These are phyloP conservation scores for Caenorhabditis angaria DNA, from an alignment of 2,888 invertebrate genomes.

Conservation along the genomic window DNA sequence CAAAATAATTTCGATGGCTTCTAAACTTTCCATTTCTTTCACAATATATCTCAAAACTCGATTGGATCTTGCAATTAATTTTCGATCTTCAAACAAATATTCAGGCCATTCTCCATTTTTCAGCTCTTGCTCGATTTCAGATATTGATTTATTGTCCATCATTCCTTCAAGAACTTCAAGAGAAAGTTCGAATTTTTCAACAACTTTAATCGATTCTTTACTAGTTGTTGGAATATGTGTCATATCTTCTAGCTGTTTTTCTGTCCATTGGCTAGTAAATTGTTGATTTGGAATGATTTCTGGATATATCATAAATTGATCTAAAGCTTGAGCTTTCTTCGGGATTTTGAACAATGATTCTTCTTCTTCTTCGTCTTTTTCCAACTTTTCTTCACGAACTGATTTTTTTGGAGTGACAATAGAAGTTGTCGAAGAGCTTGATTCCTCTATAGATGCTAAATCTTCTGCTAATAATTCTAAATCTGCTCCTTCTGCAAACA, in stretches of 20 bases:
- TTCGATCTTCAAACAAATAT: constrained; percentile 24
- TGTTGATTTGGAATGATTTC: constrained; percentile 23
- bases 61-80: background rate
- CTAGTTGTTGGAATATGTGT: background rate
- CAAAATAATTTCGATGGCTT: constrained; percentile 14
- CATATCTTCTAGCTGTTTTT: background rate
- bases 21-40: constrained; percentile 6
- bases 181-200: constrained; percentile 15
- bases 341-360: constrained; percentile 10
- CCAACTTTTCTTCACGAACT: too few species aligned
- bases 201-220: background rate
- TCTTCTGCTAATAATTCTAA: constrained; percentile 20
- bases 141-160: background rate
- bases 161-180: constrained; percentile 25
- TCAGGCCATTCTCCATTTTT: constrained; percentile 29
- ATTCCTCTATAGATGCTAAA: constrained; percentile 17
- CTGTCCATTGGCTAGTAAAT: constrained; percentile 30
- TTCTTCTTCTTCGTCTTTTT: constrained; percentile 9
- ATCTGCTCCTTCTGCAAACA: constrained; percentile 31
- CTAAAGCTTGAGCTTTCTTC: constrained; percentile 9
- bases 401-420: too few species aligned
- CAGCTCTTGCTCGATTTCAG: constrained; percentile 5
- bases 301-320: constrained; percentile 25
- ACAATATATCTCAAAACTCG: constrained; percentile 20
- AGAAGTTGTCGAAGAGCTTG: constrained; percentile 26